Base-by-base conservation (phyloP, 2,888 invertebrate species). In the Abrostola triplasia region DNA sequence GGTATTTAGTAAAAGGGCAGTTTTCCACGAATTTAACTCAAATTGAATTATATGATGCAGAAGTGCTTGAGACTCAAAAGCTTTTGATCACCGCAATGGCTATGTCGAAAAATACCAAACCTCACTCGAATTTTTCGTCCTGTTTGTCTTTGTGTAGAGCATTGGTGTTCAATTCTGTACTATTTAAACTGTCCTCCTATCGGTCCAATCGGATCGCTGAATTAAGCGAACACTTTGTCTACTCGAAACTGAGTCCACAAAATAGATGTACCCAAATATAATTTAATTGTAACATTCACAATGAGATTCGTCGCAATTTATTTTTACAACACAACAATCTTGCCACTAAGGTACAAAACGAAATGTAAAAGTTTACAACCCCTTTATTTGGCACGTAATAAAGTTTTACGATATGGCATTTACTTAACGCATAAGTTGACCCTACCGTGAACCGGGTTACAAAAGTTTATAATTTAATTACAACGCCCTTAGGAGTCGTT, bases 381-480 rank as follows among this genome's bases (percentile, higher is more conserved):
- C 94, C 89, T 94, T 93, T 91, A 93, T 93, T 93, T 92, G 88
- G 90, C 92, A 91, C 92, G 90, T 88, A 88, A 88, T 94, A 94
- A 94, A 94, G 87, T 93, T 94, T 94, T 93, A 94, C 87, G 92
- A 92, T 87, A 89, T 83, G 83, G 86, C 92, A 89, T 93, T 93
- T 92, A 90, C 90, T 92, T 90, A 88, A 88, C 88, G 90, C 82
- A 80, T 85, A 86, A 91, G 90, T 92, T 93, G 93, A 93, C 93
- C 94, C 94, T 90, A 87, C 84, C 71, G 67, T 73, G 70, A 79
- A 78, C 73, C 82, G 76, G 84, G 82, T 81, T 84, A 85, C 86
- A 84, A 91, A 93, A 93, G 87, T 94, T 93, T 94, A 93, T 94
- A 94, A 94, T 94, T 94, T 93, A 94, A 94, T 94, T 94, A 94